Conservation (phyloP, 2,888 invertebrate genomes). For the Drosophila subsilvestris region DNA sequence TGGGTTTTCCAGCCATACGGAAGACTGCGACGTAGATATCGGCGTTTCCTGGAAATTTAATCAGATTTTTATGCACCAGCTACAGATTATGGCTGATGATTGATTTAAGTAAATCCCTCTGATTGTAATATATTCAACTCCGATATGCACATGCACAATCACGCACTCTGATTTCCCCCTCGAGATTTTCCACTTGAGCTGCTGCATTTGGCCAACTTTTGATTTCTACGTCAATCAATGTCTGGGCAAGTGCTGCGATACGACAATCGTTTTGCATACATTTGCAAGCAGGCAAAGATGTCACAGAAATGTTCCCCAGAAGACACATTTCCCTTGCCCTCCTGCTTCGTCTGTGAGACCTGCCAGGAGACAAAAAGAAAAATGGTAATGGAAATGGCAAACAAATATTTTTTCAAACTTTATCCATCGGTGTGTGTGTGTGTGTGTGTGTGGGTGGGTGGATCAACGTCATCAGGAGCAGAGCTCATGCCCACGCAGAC, state of each 20-base stretch:
- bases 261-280: slow-evolving; percentile 41
- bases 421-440: slow-evolving; percentile 4
- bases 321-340: neutral
- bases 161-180: slow-evolving; percentile 12
- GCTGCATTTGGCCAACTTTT: slow-evolving; percentile 31
- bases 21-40: slow-evolving; percentile 51
- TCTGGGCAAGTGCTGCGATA: slow-evolving; percentile 2
- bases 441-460: slow-evolving; percentile 9
- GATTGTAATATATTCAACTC: neutral
- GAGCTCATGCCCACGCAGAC: slow-evolving; percentile 8
- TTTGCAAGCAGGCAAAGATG: slow-evolving; percentile 29
- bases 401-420: slow-evolving; percentile 10
- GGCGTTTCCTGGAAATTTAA: slow-evolving; percentile 18
- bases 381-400: neutral
- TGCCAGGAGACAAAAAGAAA: neutral
- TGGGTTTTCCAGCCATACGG: too few species aligned
- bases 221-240: slow-evolving; percentile 49
- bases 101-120: slow-evolving; percentile 1
- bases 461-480: slow-evolving; percentile 33
- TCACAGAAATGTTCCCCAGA: neutral
- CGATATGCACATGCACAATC: slow-evolving; percentile 15
- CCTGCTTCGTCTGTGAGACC: neutral
- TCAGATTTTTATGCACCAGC: slow-evolving; percentile 1
- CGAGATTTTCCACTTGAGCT: slow-evolving; percentile 23
- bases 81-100: slow-evolving; percentile 4